A percentile compares a stretch with the other conserved stretches of the same genome.
These are phyloP conservation scores for Metopia argyrocephala DNA, from an alignment of 2,888 invertebrate species.

Conservation along the genomic window DNA sequence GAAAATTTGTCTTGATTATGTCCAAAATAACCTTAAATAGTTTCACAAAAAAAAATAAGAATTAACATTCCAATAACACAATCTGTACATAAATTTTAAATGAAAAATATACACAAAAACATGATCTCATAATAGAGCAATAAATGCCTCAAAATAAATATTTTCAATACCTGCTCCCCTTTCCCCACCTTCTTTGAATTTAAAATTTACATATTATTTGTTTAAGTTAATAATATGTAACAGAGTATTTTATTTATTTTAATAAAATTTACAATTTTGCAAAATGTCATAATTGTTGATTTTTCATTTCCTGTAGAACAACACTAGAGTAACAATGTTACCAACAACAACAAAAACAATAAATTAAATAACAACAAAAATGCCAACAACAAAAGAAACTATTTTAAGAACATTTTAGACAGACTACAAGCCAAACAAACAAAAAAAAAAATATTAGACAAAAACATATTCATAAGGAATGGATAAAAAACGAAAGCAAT, in stretches of 20 bases:
- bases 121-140: conserved; percentile 15
- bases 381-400: conserved; percentile 29
- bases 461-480: no score
- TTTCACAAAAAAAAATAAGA: no score
- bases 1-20: no score
- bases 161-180: conserved; percentile 53
- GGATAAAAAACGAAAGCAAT: no score
- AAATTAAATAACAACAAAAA: conserved; percentile 19
- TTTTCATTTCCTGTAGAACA: conserved; percentile 59
- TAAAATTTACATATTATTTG: no score
- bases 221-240: no score
- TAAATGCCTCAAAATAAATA: conserved; percentile 40
- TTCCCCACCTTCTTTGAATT: no score
- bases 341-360: conserved; percentile 4
- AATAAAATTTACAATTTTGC: conserved; percentile 62
- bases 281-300: conserved; percentile 62
- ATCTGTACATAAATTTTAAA: no score
- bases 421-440: conserved; percentile 5
- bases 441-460: no score
- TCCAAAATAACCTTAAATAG: no score
- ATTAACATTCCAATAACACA: no score
- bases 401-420: conserved; percentile 29
- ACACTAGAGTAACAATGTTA: conserved; percentile 1
- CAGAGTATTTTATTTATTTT: not conserved
- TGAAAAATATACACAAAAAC: no score